Conservation (phyloP, 2,888 invertebrate genomes). For the Hypomecis punctinalis region DNA sequence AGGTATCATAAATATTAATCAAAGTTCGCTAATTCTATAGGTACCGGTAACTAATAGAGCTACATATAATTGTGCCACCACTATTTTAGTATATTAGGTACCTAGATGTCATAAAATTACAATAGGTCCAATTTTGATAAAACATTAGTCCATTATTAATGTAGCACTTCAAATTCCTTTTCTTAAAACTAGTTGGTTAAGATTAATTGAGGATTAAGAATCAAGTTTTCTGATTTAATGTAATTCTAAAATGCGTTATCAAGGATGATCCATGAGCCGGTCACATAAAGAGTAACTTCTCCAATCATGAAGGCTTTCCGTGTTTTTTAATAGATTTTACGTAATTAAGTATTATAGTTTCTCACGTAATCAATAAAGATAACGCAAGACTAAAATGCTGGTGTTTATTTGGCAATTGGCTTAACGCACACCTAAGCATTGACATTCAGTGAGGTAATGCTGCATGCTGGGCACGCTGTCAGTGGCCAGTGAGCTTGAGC, state of each 20-base stretch:
- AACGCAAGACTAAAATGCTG: too few relatives aligned
- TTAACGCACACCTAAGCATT: too few relatives aligned
- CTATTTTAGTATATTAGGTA: too few relatives aligned
- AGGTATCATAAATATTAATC: too few relatives aligned
- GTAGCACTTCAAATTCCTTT: background rate
- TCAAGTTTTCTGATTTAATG: background rate
- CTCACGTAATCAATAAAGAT: too few relatives aligned
- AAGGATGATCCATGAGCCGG: background rate
- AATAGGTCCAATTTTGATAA: background rate
- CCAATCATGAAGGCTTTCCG: background rate
- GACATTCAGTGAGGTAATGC: too few relatives aligned
- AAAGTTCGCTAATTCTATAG: background rate
- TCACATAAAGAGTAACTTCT: background rate
- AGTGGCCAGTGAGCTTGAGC: too few relatives aligned
- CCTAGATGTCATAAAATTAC: background rate
- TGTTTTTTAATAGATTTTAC: background rate
- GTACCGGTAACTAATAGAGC: background rate
- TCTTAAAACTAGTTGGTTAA: background rate
- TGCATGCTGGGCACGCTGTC: too few relatives aligned
- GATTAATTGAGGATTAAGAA: constrained; percentile 1
- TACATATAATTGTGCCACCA: background rate
- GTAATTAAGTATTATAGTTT: too few relatives aligned
- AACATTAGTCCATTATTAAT: background rate
- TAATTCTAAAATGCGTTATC: background rate
- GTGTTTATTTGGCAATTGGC: too few relatives aligned